Conservation (phyloP, 2,888 invertebrate genomes). For the Tetragnatha montana region DNA sequence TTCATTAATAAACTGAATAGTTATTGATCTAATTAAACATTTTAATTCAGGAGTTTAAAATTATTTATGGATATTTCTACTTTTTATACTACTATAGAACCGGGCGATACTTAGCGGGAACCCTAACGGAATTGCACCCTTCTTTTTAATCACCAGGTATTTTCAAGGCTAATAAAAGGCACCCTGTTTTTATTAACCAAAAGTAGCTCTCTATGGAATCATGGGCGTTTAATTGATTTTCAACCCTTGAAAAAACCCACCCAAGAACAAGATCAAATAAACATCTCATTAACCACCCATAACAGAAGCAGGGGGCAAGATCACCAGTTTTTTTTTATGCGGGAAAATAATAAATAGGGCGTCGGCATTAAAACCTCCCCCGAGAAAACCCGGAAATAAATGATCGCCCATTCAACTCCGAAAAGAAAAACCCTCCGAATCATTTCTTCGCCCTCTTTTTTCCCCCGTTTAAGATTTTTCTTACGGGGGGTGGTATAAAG, state of each 20-base stretch:
- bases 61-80: too few species aligned
- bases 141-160: too few species aligned
- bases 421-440: slow-evolving; percentile 36
- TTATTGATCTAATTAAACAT: too few species aligned
- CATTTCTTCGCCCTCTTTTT: slow-evolving; percentile 25
- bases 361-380: slow-evolving; percentile 28
- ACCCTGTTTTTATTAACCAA: too few species aligned
- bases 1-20: too few species aligned
- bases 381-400: slow-evolving; percentile 35
- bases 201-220: too few species aligned
- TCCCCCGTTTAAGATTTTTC: neutral
- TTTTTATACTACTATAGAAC: too few species aligned
- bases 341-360: neutral
- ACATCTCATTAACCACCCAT: slow-evolving; percentile 31
- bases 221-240: neutral
- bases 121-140: too few species aligned
- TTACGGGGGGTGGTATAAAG: neutral
- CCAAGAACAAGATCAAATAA: neutral
- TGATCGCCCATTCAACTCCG: slow-evolving; percentile 21
- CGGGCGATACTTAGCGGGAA: too few species aligned
- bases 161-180: too few species aligned
- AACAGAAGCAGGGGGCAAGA: slow-evolving; percentile 14
- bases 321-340: neutral
- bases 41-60: too few species aligned
- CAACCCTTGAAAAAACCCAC: neutral